These are phyloP conservation scores for Platycnemis pennipes DNA, from an alignment of 2,888 invertebrate genomes.

Conservation along the genomic window DNA sequence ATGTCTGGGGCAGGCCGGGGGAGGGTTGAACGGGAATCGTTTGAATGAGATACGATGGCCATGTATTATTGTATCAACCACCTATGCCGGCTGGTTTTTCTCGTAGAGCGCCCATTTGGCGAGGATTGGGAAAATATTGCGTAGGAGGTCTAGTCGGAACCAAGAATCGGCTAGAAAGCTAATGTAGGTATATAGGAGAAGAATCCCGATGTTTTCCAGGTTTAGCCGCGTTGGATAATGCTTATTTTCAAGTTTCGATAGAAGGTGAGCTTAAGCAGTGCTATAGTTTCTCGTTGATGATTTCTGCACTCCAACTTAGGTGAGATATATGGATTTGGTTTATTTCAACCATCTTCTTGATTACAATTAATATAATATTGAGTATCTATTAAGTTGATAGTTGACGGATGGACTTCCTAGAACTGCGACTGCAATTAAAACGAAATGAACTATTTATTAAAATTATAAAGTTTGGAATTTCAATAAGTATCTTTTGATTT, in stretches of 20 bases:
- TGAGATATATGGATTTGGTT: no score
- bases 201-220: not conserved
- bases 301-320: no score
- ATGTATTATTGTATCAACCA: not conserved
- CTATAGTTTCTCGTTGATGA: no score
- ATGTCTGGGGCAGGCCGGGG: not conserved
- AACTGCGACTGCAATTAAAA: no score
- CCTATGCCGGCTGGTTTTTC: not conserved
- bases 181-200: not conserved
- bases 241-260: not conserved
- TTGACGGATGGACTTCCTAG: no score
- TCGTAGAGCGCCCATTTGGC: not conserved
- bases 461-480: no score
- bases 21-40: not conserved
- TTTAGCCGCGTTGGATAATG: not conserved
- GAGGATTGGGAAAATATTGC: not conserved
- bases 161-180: not conserved
- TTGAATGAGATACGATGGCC: not conserved
- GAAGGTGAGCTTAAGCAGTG: no score
- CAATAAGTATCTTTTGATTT: no score
- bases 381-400: no score
- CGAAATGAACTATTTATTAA: no score
- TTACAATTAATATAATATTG: no score
- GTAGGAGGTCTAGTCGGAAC: not conserved
- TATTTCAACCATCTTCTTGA: no score